These are phyloP conservation scores for Epinotia nisella DNA, from an alignment of 2,888 invertebrate species.

Conservation along the genomic window DNA sequence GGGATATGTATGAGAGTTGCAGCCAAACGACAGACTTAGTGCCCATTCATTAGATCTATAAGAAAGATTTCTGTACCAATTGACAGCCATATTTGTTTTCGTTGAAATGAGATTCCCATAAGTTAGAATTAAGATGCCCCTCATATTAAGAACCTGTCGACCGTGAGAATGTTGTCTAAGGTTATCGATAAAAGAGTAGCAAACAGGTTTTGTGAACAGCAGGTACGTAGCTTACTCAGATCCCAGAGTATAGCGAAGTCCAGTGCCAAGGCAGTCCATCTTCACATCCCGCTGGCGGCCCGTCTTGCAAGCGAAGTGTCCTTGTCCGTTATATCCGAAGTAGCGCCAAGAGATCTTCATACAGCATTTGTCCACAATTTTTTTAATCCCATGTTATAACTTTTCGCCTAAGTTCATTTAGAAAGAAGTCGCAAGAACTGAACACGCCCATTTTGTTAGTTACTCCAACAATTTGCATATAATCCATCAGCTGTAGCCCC, in stretches of 20 bases:
- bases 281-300: neutral
- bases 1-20: too few relatives aligned
- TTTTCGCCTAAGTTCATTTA: constrained; percentile 17
- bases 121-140: neutral
- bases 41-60: neutral
- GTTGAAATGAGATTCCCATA: neutral
- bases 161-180: neutral
- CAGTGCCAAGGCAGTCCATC: constrained; percentile 3
- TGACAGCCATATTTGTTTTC: neutral
- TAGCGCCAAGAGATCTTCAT: neutral
- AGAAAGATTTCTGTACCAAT: neutral
- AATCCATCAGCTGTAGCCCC: constrained; percentile 24
- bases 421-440: constrained; percentile 52
- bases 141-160: neutral
- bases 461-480: constrained; percentile 20
- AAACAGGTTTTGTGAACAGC: neutral
- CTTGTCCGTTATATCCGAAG: neutral
- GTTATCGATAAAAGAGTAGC: neutral
- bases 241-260: neutral
- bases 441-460: constrained; percentile 39
- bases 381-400: neutral
- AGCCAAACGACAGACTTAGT: too few relatives aligned
- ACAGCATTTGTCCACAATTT: neutral
- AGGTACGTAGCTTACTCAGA: neutral
- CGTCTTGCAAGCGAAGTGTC: constrained; percentile 17